Percentiles rank a stretch among this genome's conserved stretches.
These are phyloP conservation scores for Pollenia amentaria DNA, from an alignment of 2,888 invertebrate species.

Conservation along the genomic window DNA sequence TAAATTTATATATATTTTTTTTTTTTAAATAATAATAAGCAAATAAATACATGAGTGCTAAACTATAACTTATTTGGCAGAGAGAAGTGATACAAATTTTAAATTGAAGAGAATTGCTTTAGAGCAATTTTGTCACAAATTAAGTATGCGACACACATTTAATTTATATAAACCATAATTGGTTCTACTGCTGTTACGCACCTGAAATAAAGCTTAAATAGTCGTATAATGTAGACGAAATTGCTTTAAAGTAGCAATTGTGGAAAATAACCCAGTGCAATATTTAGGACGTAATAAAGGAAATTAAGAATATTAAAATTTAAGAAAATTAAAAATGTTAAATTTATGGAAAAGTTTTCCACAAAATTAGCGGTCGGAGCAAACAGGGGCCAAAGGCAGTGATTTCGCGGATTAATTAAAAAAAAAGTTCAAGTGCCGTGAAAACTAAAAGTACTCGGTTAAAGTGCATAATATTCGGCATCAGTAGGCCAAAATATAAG, in stretches of 20 bases:
- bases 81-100: constrained; percentile 67
- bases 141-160: constrained; percentile 80
- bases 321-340: background rate
- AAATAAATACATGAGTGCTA: constrained; percentile 23
- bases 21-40: background rate
- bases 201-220: constrained; percentile 71
- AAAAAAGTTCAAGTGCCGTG: no score
- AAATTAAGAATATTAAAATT: background rate
- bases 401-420: no score
- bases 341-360: no score
- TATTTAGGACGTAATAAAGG: background rate
- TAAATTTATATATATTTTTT: constrained; percentile 52
- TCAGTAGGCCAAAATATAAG: no score
- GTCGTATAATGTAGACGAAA: constrained; percentile 36
- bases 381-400: no score
- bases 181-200: constrained; percentile 84
- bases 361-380: no score
- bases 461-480: no score
- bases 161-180: constrained; percentile 84
- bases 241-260: background rate
- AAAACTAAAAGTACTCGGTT: no score
- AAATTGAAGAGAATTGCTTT: constrained; percentile 44
- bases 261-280: constrained; percentile 34
- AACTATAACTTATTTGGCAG: constrained; percentile 21
- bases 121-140: constrained; percentile 34